Conservation (phyloP, 1,140 invertebrate genomes). For the Neodiprion lecontei region DNA sequence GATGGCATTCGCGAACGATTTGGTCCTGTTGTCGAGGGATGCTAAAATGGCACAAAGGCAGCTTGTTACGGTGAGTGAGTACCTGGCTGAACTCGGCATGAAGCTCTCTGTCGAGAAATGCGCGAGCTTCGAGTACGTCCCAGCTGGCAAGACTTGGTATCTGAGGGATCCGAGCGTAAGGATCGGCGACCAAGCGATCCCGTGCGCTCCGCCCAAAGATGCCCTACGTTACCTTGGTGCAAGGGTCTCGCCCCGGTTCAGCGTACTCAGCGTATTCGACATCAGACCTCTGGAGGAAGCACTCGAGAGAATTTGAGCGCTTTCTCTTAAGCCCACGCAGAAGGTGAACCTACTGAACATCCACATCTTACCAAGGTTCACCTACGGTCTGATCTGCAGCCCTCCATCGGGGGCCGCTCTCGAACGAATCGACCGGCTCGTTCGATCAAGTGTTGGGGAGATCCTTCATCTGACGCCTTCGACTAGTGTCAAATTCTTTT, state of each 20-base stretch:
- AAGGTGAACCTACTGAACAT: slow-evolving; percentile 33
- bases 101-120: slow-evolving; percentile 33
- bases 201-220: no score
- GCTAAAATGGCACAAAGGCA: slow-evolving; percentile 23
- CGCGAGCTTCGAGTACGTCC: slow-evolving; percentile 26
- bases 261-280: slow-evolving; percentile 13
- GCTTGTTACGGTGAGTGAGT: slow-evolving; percentile 14
- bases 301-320: slow-evolving; percentile 19
- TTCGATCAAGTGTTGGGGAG: no score
- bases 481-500: no score
- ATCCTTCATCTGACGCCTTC: no score
- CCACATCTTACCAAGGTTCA: slow-evolving; percentile 36
- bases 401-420: no score
- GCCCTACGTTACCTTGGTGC: no score
- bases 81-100: slow-evolving; percentile 16
- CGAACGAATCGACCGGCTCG: no score
- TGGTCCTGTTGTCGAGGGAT: slow-evolving; percentile 33
- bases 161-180: slow-evolving; percentile 24
- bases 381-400: no score
- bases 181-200: no score
- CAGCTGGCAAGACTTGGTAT: slow-evolving; percentile 27
- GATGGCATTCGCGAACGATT: slow-evolving; percentile 48
- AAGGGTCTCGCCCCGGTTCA: slow-evolving; percentile 27
- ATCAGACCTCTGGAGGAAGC: slow-evolving; percentile 9
- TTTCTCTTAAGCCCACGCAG: slow-evolving; percentile 34